Conservation (phyloP, 37 sponge, comb jelly and placozoan species). For the Aphrocallistes beatrix region DNA sequence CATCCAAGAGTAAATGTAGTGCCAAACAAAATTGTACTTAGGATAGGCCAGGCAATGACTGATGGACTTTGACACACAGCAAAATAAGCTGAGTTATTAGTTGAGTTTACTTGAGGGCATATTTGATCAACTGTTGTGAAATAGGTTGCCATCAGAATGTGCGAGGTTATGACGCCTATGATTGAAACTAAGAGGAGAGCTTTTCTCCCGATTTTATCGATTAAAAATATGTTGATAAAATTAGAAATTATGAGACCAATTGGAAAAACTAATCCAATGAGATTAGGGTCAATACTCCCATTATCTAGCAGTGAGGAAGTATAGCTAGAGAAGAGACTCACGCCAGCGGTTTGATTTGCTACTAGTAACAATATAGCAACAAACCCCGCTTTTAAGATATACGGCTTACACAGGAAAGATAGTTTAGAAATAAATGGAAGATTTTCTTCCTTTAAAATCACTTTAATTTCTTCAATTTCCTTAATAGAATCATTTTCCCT, state of each 20-base stretch:
- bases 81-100: background rate
- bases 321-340: background rate
- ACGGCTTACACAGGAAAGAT: background rate
- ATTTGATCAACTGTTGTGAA: background rate
- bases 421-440: background rate
- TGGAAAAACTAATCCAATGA: background rate
- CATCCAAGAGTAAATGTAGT: background rate
- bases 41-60: background rate
- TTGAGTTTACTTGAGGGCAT: background rate
- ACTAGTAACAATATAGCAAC: background rate
- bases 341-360: background rate
- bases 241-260: background rate
- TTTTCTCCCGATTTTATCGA: background rate
- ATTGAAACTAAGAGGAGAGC: background rate
- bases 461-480: background rate
- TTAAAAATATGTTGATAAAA: background rate
- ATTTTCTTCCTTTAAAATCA: background rate
- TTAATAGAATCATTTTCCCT: background rate
- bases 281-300: background rate
- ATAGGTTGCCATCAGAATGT: background rate
- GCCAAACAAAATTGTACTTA: background rate
- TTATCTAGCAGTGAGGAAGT: background rate
- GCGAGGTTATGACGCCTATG: background rate
- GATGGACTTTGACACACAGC: background rate
- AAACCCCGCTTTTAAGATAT: background rate